Base-by-base conservation (phyloP, 2,888 invertebrate genomes). In the Trichopria drosophilae region DNA sequence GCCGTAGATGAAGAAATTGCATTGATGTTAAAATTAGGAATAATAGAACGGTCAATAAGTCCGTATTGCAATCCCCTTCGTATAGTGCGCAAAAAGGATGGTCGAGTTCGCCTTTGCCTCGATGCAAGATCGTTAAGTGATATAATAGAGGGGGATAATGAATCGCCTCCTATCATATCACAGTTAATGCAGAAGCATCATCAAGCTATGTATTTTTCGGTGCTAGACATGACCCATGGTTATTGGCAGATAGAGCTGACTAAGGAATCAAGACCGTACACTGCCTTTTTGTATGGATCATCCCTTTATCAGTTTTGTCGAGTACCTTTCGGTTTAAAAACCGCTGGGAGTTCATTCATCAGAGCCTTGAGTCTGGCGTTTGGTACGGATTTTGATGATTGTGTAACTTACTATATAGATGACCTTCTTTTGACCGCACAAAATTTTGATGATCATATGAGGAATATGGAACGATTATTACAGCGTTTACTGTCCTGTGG, bases 121-220 rank as follows among this genome's bases (percentile, higher is more conserved):
- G 66, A 68, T 51, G 68, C 67, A 1, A 29, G 71, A 10, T 55
- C 51, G 37, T 32, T 70, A 4, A 71, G 71, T 53, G 53, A 55
- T 4, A 37, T 54, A 20, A 67, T 71, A 40, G 56, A 64, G 18
- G 51, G 60, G 0, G 69, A 71, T 37, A 52, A 62, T 6, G 68
- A 69, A 32, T 51, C 61, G 7, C 60, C 55, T 6, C 61, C 59
- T 0, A 12, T 57, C 1, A 52, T 54, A n/a, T 16, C 24, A 4
- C 60, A 61, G 31, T 22, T 63, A 2, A 10, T 58, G 10, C 50
- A 55, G n/a, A 43, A 40, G 23, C 54, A 53, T 48, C n/a, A 50
- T 9, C 55, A 47, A 3, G 37, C 39, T 4, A 31, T 46, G 37
- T 58, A 20, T 28, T 51, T 64, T 26, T 34, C 55, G 0, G 43